Evolutionary conservation across 30 jellyfish, hydroid and myxozoan genomes (phyloP).

Genomic region (Haliclystus octoradiatus): DNA sequence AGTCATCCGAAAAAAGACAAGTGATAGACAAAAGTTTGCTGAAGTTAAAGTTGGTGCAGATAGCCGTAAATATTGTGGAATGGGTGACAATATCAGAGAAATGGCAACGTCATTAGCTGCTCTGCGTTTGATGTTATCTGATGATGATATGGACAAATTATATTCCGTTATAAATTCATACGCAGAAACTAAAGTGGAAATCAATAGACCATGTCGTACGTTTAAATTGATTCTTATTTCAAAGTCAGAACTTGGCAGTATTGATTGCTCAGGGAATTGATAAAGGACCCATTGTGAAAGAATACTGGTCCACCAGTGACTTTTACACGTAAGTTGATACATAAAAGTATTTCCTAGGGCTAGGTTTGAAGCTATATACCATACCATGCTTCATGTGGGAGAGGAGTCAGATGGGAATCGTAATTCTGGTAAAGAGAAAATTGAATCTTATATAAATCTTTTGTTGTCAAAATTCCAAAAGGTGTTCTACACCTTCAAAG

Average conservation of each 20-base stretch:
- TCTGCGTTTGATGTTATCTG: too few relatives aligned
- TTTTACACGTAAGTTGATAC: constrained; percentile 21
- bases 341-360: constrained; percentile 10
- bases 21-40: too few relatives aligned
- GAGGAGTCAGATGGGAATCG: too few relatives aligned
- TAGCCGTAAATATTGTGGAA: too few relatives aligned
- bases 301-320: constrained; percentile 14
- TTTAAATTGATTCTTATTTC: background rate
- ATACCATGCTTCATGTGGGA: constrained; percentile 28
- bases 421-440: constrained; percentile 6
- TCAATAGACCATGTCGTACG: constrained; percentile 10
- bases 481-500: constrained; percentile 7
- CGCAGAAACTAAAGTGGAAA: too few relatives aligned
- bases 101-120: too few relatives aligned
- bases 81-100: too few relatives aligned
- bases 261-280: constrained; percentile 18
- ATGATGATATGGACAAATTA: too few relatives aligned
- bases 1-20: too few relatives aligned
- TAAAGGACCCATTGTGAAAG: constrained; percentile 7
- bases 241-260: too few relatives aligned
- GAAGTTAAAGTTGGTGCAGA: too few relatives aligned
- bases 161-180: too few relatives aligned
- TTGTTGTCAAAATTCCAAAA: constrained; percentile 3
- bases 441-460: constrained; percentile 22
- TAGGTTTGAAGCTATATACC: constrained; percentile 18